Evolutionary conservation across 2,888 invertebrate genomes (phyloP), one percentile per base, ranked within the genome.

Genomic region (Lochmaea capreae): DNA sequence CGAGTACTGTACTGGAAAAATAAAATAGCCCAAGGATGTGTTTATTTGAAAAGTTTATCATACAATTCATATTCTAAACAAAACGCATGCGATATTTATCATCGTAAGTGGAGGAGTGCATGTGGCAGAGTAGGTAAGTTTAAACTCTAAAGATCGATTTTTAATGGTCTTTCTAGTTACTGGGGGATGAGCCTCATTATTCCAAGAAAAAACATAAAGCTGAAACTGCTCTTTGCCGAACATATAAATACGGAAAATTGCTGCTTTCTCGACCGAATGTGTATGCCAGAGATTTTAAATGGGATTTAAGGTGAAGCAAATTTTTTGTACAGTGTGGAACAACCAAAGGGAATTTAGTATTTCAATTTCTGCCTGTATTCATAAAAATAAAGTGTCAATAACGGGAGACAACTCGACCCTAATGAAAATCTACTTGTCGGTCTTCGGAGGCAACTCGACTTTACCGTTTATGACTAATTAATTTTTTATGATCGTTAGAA

Each of bases 91-190:
- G 65, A 71, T 65, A 61, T 72, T 72, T 72, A 68, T 75, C 74
- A 75, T 68, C 65, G 65, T 68, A 72, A 72, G 74, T 67, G 74
- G 43, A 39, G 71, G 68, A 72, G 61, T 75, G 74, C 54, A 67
- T 75, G 61, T 75, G 74, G 72, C 74, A 75, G 71, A 49, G 61
- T 65, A 72, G 71, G 62, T 70, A 72, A 74, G 62, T 70, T 75
- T 65, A 42, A 75, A 75, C 67, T 72, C 63, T 61, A 75, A 72
- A 77, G 77, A 77, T 77, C 76, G 77, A 77, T 76, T 76, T 74
- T 73, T 77, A 77, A 77, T 77, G 77, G 77, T 76, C 77, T 77
- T 74, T 59, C 74, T 77, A 77, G 77, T 77, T 77, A 76, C 74
- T 72, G 67, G 59, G 75, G 74, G 71, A 72, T 72, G 75, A 75